phyloP scores from a whole-genome alignment of 2,888 invertebrate genomes.

The Aromia moschata region DNA sequence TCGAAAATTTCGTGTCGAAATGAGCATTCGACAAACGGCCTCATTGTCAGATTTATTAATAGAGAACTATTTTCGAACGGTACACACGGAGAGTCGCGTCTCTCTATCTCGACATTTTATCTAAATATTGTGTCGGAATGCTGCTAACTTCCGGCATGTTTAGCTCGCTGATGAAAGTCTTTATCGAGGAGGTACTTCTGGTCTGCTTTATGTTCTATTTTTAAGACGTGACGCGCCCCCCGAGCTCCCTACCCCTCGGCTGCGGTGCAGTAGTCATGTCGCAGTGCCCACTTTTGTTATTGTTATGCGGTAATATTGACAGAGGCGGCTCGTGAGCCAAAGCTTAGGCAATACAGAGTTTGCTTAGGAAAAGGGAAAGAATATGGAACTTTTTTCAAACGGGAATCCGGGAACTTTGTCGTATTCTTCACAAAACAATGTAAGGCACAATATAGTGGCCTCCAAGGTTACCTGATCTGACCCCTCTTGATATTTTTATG shows the following conservation, averaged over 20 bases:
- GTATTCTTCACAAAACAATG: no score
- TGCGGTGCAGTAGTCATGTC: slow-evolving; percentile 5
- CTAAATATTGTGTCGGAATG: slow-evolving; percentile 48
- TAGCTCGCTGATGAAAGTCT: slow-evolving; percentile 47
- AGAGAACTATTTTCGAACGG: slow-evolving; percentile 42
- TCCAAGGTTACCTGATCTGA: no score
- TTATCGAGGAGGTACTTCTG: slow-evolving; percentile 43
- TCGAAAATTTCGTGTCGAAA: slow-evolving; percentile 32
- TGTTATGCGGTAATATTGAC: slow-evolving; percentile 14
- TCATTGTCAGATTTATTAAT: slow-evolving; percentile 39
- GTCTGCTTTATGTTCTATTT: slow-evolving; percentile 28
- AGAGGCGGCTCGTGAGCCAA: no score
- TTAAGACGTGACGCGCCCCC: slow-evolving; percentile 20
- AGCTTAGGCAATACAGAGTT: no score
- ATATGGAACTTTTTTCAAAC: no score
- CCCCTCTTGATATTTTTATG: no score
- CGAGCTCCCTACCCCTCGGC: neutral
- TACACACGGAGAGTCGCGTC: slow-evolving; percentile 35
- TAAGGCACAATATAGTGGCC: no score
- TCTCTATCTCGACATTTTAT: slow-evolving; percentile 39
- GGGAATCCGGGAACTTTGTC: no score
- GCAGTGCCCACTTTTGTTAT: slow-evolving; percentile 10
- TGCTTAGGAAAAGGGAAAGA: no score
- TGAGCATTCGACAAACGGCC: slow-evolving; percentile 23
- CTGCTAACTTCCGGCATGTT: slow-evolving; percentile 48